Evolutionary conservation across 2,888 invertebrate genomes (phyloP), one percentile per base, ranked within the genome.

Genomic region (Cryptocephalus primarius): DNA sequence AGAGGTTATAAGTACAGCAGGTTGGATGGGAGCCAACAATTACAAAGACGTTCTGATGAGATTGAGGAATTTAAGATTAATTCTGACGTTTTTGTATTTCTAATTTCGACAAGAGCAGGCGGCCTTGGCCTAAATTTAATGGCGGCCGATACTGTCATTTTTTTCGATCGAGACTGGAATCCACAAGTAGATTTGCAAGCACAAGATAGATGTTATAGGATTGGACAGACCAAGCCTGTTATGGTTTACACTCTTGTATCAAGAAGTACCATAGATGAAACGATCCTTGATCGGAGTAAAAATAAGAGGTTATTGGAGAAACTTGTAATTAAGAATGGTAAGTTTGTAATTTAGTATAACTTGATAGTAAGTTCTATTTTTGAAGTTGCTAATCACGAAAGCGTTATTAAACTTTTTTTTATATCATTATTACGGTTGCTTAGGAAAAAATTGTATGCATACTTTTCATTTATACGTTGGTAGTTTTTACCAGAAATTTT

Each of bases 181-280:
- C 84, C 84, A 4, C 80, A 80, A 66, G 69, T 60, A 40, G 84
- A 85, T 63, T 69, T 82, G 14, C 85, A 85, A 67, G 84, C 83
- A 1, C 80, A 83, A 71, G 84, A 83, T 56, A 70, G 85, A 39
- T 83, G 83, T 60, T 85, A 85, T 61, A 70, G 85, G 43, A 83
- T 86, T 50, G 85, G 85, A 1, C 85, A 86, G 68, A 78, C 74
- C 0, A 76, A 72, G 52, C 83, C 84, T 1, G 84, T 85, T 8
- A 70, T 83, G 42, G 74, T 85, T 1, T 85, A 82, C 57, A 74
- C 78, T 12, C 59, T 79, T 1, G 74, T 82, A 38, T 74, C 79
- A 0, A 75, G 75, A 50, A 76, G 78, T 50, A 82, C 84, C 0
- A 71, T 83, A 22, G 85, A 85, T 61, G 80, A 85, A 61, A 67